Conservation (phyloP, 2,113 vertebrate genomes). For the Hippocampus barbouri region DNA sequence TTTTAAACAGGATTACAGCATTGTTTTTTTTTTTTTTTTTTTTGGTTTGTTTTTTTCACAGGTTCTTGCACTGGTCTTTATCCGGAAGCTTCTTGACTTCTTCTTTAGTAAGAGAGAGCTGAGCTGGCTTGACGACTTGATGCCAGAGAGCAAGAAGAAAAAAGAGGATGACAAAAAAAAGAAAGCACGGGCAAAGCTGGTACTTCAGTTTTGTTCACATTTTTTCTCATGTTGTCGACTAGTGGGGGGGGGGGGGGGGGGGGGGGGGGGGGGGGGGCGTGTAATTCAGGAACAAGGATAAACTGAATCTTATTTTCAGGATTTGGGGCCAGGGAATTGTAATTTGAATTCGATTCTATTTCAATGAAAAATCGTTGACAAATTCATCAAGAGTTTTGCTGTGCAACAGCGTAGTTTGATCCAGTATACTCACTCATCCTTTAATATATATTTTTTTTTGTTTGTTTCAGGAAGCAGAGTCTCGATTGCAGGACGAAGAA, state of each 20-base stretch:
- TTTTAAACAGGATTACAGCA: too few species aligned
- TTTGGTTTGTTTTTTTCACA: slow-evolving; percentile 31
- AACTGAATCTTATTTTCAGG: too few species aligned
- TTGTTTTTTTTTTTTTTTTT: too few species aligned
- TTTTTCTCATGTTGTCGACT: not conserved
- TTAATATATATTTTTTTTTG: not conserved
- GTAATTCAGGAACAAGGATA: too few species aligned
- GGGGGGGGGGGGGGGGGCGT: too few species aligned
- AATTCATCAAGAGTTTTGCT: not conserved
- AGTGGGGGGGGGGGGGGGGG: too few species aligned
- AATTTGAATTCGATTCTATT: too few species aligned
- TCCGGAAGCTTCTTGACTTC: slow-evolving; percentile 90
- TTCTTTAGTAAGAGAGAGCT: slow-evolving; percentile 91
- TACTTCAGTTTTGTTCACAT: slow-evolving; percentile 16
- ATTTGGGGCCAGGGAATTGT: too few species aligned
- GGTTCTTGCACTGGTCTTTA: slow-evolving; percentile 90
- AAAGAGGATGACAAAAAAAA: slow-evolving; percentile 95
- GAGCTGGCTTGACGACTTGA: slow-evolving; percentile 93
- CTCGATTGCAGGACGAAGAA: slow-evolving; percentile 74
- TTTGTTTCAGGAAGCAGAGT: slow-evolving; percentile 77
- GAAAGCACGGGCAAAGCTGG: slow-evolving; percentile 80
- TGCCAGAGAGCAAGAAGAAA: slow-evolving; percentile 97
- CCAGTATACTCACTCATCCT: not conserved
- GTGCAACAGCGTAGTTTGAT: not conserved
- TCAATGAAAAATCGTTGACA: not conserved